Evolutionary conservation across 1,140 invertebrate species (phyloP).

Genomic region (Trichonephila clavipes): DNA sequence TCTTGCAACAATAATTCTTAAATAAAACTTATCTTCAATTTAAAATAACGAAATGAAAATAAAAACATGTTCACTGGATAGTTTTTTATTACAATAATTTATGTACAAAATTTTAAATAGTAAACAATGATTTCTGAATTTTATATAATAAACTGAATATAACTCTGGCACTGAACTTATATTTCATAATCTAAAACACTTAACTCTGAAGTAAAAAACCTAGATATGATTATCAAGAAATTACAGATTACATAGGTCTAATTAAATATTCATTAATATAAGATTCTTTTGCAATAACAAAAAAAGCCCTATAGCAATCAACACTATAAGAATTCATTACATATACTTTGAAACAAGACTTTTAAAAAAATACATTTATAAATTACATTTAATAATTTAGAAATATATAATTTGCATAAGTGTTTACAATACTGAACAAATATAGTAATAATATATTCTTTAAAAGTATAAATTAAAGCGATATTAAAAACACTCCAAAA

Average conservation of each 20-base stretch:
- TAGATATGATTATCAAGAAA: neutral
- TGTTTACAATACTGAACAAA: neutral
- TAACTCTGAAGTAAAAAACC: neutral
- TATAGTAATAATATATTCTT: neutral
- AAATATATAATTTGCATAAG: neutral
- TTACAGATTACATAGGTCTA: neutral
- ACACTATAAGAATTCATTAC: neutral
- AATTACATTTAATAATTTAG: neutral
- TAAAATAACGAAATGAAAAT: too few species aligned
- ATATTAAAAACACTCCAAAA: neutral
- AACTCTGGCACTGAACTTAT: neutral
- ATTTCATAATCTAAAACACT: neutral
- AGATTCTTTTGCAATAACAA: neutral
- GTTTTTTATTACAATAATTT: constrained; percentile 33
- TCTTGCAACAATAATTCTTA: too few species aligned
- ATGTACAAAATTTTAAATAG: constrained; percentile 27
- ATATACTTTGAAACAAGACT: constrained; percentile 6
- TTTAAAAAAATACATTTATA: constrained; percentile 4
- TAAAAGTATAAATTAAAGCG: neutral
- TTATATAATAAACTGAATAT: neutral
- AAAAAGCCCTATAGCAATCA: neutral
- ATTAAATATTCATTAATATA: neutral
- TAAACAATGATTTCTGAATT: neutral
- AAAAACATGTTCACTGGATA: neutral
- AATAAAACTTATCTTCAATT: too few species aligned